Evolutionary conservation across 92 coral and sea anemone species (phyloP).

Genomic region (Siderastrea siderea): DNA sequence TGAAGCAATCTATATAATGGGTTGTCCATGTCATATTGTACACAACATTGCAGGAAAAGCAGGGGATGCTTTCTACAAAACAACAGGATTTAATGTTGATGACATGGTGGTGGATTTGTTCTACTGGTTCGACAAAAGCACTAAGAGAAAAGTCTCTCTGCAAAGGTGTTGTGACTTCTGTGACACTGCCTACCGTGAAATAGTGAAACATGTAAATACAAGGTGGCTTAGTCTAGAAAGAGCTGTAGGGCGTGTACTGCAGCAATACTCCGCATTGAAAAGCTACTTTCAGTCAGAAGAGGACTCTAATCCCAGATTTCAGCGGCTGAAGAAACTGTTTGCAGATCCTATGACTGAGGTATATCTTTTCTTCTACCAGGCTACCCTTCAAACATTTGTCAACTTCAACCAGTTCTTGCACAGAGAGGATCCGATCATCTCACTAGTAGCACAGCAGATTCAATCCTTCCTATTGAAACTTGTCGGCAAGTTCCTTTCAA

Average conservation of each 20-base stretch:
- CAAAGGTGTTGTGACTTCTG: constrained; percentile 43
- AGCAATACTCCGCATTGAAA: constrained; percentile 16
- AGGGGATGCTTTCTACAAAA: no score
- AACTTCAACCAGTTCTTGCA: constrained; percentile 56
- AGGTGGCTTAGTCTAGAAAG: constrained; percentile 74
- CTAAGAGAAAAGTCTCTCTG: constrained; percentile 59
- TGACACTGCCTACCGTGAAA: constrained; percentile 49
- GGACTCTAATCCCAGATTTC: no score
- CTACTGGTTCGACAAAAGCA: constrained; percentile 77
- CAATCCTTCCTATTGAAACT: constrained; percentile 40
- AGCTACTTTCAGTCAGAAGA: no score
- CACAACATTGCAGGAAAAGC: no score
- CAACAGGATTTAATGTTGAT: no score
- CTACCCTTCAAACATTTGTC: constrained; percentile 46
- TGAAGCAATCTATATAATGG: no score
- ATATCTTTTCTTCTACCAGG: constrained; percentile 64
- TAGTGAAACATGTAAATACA: constrained; percentile 63
- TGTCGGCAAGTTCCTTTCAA: constrained; percentile 13
- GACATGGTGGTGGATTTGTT: constrained; percentile 63
- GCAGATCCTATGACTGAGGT: no score
- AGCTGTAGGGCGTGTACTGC: constrained; percentile 59
- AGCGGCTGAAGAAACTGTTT: no score
- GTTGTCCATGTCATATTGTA: no score
- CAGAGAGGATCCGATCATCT: constrained; percentile 47
- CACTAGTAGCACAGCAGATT: constrained; percentile 54